Percentiles rank a stretch among this genome's conserved stretches.
Conservation (phyloP, 2,797 vertebrate genomes). For the Rallus crepitans region DNA sequence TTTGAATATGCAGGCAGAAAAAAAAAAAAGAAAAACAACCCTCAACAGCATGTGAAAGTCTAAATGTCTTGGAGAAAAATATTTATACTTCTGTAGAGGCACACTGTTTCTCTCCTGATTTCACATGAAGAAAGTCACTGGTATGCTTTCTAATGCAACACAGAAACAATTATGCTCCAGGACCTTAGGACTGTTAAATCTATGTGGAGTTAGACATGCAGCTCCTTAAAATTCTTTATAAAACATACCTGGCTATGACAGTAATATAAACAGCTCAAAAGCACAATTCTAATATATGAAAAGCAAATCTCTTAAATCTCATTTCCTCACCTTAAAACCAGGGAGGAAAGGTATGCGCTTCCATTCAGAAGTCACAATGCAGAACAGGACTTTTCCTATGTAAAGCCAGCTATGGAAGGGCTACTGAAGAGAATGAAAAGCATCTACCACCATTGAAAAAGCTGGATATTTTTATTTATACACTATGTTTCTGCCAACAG, state of each 20-base stretch:
- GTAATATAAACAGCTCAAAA: not conserved
- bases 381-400: not conserved
- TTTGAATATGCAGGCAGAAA: not conserved
- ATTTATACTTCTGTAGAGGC: constrained; percentile 38
- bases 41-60: not conserved
- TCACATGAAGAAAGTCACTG: not conserved
- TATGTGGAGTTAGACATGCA: not conserved
- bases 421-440: not conserved
- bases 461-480: not conserved
- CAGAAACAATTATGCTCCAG: not conserved
- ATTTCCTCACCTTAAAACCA: not conserved
- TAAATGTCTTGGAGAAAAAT: constrained; percentile 29
- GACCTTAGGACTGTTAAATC: not conserved
- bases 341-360: not conserved
- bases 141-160: not conserved
- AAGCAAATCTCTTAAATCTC: not conserved
- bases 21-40: not conserved
- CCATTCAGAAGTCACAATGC: not conserved
- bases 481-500: not conserved
- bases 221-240: not conserved
- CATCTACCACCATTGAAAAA: not conserved
- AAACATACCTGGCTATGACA: not conserved
- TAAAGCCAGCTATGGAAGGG: not conserved
- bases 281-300: not conserved
- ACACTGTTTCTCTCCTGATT: not conserved